Conservation (phyloP, 2,113 vertebrate species). For the Neotoma lepida region DNA sequence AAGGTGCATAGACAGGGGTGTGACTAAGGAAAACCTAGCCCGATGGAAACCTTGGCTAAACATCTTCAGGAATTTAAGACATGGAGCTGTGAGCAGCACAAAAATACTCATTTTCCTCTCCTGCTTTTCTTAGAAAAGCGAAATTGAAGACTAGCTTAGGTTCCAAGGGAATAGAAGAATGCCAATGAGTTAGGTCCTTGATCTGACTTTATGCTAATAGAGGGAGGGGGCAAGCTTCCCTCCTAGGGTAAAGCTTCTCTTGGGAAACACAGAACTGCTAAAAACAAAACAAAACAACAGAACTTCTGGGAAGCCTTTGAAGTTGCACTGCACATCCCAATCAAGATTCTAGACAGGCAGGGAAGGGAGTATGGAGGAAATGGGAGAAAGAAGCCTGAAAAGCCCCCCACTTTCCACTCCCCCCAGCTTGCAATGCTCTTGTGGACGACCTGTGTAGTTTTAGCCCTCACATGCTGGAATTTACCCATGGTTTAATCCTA, state of each 20-base stretch:
- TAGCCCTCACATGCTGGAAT: background rate
- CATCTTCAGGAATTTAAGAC: slow-evolving; percentile 79
- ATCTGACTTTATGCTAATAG: slow-evolving; percentile 84
- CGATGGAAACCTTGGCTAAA: slow-evolving; percentile 70
- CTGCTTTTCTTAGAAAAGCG: slow-evolving; percentile 85
- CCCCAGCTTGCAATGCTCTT: slow-evolving; percentile 73
- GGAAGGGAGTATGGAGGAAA: background rate
- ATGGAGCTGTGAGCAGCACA: slow-evolving; percentile 69
- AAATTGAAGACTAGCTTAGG: slow-evolving; percentile 80
- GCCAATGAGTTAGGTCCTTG: slow-evolving; percentile 83
- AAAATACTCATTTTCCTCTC: slow-evolving; percentile 78
- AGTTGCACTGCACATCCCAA: background rate
- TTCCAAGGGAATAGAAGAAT: slow-evolving; percentile 87
- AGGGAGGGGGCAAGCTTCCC: slow-evolving; percentile 84
- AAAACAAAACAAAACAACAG: background rate
- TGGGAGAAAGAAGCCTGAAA: background rate
- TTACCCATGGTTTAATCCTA: slow-evolving; percentile 85
- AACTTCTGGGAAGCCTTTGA: background rate
- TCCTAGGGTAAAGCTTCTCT: slow-evolving; percentile 81
- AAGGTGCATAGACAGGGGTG: slow-evolving; percentile 53
- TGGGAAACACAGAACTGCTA: slow-evolving; percentile 80
- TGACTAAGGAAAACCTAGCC: slow-evolving; percentile 57
- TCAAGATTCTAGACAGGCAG: background rate
- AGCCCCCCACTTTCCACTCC: fast-evolving
- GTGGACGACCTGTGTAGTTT: slow-evolving; percentile 76